Conservation (phyloP, 2,113 vertebrate species). For the Blennius ocellaris region DNA sequence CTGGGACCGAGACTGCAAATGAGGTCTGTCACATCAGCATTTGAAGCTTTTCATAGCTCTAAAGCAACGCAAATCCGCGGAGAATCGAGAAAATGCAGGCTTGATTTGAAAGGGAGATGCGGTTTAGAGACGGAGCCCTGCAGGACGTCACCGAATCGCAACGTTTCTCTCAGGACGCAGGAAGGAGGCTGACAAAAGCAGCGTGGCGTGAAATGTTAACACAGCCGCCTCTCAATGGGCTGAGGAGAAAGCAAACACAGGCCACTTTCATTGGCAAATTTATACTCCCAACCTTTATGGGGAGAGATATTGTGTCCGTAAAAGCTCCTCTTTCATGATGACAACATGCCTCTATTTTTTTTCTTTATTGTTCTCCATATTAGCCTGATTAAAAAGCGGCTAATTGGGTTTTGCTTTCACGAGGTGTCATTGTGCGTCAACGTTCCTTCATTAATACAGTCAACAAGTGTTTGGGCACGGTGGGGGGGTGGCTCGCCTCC, state of each 20-base stretch:
- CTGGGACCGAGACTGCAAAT: constrained; percentile 64
- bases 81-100: constrained; percentile 28
- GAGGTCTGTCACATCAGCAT: constrained; percentile 67
- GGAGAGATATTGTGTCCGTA: neutral
- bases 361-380: constrained; percentile 22
- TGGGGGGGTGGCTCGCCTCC: constrained; percentile 25
- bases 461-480: constrained; percentile 41
- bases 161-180: constrained; percentile 31
- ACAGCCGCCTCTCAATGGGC: neutral
- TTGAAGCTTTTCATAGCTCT: constrained; percentile 67
- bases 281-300: constrained; percentile 4
- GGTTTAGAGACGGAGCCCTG: constrained; percentile 42
- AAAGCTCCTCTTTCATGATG: neutral
- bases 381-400: constrained; percentile 19
- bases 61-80: constrained; percentile 58
- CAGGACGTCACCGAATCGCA: constrained; percentile 17
- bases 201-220: neutral
- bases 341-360: constrained; percentile 15
- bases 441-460: constrained; percentile 47
- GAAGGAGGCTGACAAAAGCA: constrained; percentile 18
- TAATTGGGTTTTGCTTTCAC: constrained; percentile 34
- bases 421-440: constrained; percentile 26
- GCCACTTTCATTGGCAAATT: neutral
- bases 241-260: constrained; percentile 11
- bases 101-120: constrained; percentile 55